Percentiles rank a stretch among this genome's conserved stretches.
These are phyloP conservation scores for Strix aluco DNA, from an alignment of 2,113 vertebrate genomes.

Conservation along the genomic window DNA sequence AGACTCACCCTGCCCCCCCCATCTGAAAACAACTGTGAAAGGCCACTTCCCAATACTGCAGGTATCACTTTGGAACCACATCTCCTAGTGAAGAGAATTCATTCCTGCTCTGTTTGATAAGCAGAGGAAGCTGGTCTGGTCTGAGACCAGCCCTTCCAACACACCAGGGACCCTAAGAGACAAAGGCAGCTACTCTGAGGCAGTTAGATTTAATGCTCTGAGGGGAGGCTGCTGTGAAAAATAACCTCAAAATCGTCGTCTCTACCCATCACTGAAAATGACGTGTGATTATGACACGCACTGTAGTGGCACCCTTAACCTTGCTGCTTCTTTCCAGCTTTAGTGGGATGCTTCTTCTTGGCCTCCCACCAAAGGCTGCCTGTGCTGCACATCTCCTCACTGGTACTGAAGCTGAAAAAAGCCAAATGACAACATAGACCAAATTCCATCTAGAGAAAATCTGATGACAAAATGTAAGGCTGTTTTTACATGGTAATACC, in stretches of 20 bases:
- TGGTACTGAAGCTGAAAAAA: background rate
- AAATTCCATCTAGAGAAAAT: background rate
- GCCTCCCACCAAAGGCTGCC: background rate
- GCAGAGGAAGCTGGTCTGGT: background rate
- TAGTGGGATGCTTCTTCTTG: background rate
- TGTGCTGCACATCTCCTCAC: background rate
- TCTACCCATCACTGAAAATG: background rate
- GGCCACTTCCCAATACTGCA: background rate
- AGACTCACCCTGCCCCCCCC: background rate
- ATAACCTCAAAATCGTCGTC: background rate
- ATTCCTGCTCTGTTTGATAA: background rate
- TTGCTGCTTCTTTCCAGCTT: background rate
- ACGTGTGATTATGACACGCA: background rate
- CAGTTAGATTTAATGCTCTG: background rate
- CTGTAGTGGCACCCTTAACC: background rate
- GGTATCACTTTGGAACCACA: background rate
- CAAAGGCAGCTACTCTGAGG: background rate
- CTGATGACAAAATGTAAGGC: background rate
- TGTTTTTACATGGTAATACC: background rate
- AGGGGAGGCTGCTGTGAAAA: background rate
- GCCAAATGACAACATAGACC: background rate
- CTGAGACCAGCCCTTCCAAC: background rate
- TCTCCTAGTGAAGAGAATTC: background rate
- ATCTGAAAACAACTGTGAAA: background rate
- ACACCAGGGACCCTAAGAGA: background rate